Base-by-base conservation (phyloP, 2,888 invertebrate species). In the Tipula confusa region DNA sequence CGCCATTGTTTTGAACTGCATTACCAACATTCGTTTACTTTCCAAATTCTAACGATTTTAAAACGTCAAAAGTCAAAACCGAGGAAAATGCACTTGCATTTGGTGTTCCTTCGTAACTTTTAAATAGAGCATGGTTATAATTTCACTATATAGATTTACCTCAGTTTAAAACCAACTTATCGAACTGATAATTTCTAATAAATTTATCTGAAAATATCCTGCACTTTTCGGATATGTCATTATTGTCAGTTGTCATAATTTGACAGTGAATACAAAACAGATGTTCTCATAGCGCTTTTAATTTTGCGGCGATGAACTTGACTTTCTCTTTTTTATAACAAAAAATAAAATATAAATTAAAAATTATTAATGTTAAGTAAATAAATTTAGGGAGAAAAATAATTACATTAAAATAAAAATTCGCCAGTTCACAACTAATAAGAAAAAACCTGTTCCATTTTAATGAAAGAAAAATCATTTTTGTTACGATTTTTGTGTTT, bases 281-380 rank as follows among this genome's bases (percentile, higher is more conserved):
- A 18, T 64, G 64, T 64, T 64, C 3, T 18, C 18, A 64, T 64
- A 64, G 64, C 18, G 24, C 18, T 64, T 64, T 64, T 64, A 64
- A 24, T 64, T 64, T 64, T 64, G 64, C 64, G 64, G 64, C 64
- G 64, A 24, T 64, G 64, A 64, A 64, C 24, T 64, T 64, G 64
- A 64, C 64, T 64, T 64, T 64, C 64, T 64, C 64, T 64, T 64
- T n/a, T n/a, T n/a, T 18, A 24, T 1, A 64, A 64, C 64, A 64
- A 64, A 64, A 18, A 64, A 3, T 24, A 64, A 5, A 43, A 15
- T 43, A 4, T 43, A 43, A 43, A 6, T 43, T 36, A 36, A 36
- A 36, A 36, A n/a, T 43, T 24, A 64, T 24, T 64, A 64, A 64
- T 9, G 24, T 9, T 64, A 64, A 18, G 64, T 43, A 43, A 24